Percentiles rank a stretch among this genome's conserved stretches.
Evolutionary conservation across 2,113 vertebrate genomes (phyloP).

Genomic region (Oophaga pumilio): DNA sequence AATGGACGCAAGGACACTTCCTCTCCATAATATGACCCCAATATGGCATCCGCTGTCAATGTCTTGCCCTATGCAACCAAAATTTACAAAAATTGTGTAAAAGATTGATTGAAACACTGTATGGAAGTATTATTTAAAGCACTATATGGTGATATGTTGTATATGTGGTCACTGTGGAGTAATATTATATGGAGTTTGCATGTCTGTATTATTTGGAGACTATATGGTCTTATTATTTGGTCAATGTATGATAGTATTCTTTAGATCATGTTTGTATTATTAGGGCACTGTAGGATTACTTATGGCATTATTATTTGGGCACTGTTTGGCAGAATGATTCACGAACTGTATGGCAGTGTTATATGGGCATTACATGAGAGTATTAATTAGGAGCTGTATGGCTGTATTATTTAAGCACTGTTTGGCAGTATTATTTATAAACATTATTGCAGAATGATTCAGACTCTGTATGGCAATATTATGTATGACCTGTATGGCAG

Average conservation of each 20-base stretch:
- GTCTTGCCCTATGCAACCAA: slow-evolving; percentile 60
- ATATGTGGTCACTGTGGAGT: not conserved
- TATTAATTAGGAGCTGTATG: not conserved
- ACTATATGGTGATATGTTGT: not conserved
- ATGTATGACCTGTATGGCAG: not conserved
- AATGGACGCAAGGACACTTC: slow-evolving; percentile 72
- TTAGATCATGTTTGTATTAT: not conserved
- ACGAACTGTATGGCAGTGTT: not conserved
- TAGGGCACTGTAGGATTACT: not conserved
- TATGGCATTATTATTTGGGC: not conserved
- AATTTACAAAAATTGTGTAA: not conserved
- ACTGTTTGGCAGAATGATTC: not conserved
- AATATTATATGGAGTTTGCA: too few relatives aligned
- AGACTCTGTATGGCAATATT: not conserved
- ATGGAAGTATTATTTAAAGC: not conserved
- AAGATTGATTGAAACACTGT: not conserved
- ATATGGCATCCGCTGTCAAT: slow-evolving; percentile 63
- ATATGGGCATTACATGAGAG: not conserved
- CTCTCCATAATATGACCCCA: slow-evolving; percentile 67
- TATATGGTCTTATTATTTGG: not conserved
- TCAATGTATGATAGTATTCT: not conserved
- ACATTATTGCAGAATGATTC: not conserved
- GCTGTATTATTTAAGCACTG: not conserved
- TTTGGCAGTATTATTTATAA: not conserved
- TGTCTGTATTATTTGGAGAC: not conserved